A percentile compares a stretch with the other conserved stretches of the same genome.
phyloP scores from a whole-genome alignment of 2,797 vertebrate species.

The Argentina silus region DNA sequence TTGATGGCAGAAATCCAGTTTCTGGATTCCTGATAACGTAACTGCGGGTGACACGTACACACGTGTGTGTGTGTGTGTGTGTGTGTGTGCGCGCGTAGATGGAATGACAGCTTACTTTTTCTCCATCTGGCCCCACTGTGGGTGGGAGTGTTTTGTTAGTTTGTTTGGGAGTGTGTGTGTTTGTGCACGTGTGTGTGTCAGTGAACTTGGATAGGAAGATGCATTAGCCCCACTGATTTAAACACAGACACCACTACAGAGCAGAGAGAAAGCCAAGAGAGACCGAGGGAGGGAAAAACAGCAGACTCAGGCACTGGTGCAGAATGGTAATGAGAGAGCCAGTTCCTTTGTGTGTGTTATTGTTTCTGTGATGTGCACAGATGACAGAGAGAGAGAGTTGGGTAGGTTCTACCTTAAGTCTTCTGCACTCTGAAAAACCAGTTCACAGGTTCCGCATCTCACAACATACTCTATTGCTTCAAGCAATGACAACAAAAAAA shows the following conservation, averaged over 20 bases:
- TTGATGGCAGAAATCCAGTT: background rate
- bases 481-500: background rate
- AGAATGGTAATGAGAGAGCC: constrained; percentile 21
- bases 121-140: constrained; percentile 34
- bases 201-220: background rate
- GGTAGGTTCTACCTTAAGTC: background rate
- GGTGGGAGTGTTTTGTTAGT: constrained; percentile 18
- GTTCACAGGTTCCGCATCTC: background rate
- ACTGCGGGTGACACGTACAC: constrained; percentile 8
- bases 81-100: background rate
- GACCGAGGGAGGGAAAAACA: background rate
- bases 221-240: constrained; percentile 12
- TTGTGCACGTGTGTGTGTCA: constrained; percentile 5
- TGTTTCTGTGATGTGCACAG: constrained; percentile 12
- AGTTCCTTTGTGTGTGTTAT: background rate
- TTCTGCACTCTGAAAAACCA: background rate
- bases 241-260: constrained; percentile 25
- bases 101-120: constrained; percentile 16
- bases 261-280: constrained; percentile 10
- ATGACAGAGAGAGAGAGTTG: constrained; percentile 5
- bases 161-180: background rate
- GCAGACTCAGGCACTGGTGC: constrained; percentile 7
- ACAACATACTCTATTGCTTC: background rate
- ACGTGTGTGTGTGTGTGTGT: constrained; percentile 20
- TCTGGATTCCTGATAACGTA: background rate